Percentiles rank a stretch among this genome's conserved stretches.
phyloP scores from a whole-genome alignment of 2,113 vertebrate species.

The Tragulus kanchil region DNA sequence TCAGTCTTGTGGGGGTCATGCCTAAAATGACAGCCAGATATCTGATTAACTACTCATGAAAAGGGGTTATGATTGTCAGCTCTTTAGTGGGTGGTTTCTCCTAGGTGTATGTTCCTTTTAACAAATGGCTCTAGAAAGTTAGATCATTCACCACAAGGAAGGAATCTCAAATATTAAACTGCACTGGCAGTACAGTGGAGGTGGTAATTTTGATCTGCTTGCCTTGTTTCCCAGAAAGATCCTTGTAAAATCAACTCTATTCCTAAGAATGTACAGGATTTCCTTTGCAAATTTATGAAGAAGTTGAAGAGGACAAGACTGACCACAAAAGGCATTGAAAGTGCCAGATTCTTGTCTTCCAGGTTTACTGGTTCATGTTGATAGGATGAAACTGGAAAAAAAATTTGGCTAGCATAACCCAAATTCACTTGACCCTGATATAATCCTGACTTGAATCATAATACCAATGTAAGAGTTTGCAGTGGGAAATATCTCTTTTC shows the following conservation, averaged over 20 bases:
- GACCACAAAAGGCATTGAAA: slow-evolving; percentile 57
- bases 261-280: slow-evolving; percentile 68
- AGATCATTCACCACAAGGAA: not conserved
- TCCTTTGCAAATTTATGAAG: slow-evolving; percentile 66
- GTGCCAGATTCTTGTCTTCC: slow-evolving; percentile 37
- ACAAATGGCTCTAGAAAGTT: slow-evolving; percentile 16
- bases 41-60: not conserved
- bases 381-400: not conserved
- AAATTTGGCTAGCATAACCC: not conserved
- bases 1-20: not conserved
- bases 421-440: not conserved
- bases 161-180: slow-evolving; percentile 38
- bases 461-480: not conserved
- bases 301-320: slow-evolving; percentile 28
- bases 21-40: not conserved
- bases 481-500: not conserved
- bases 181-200: not conserved
- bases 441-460: not conserved
- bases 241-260: slow-evolving; percentile 56
- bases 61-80: not conserved
- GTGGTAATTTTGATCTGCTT: not conserved
- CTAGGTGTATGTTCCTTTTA: not conserved
- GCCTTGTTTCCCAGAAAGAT: not conserved
- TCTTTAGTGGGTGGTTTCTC: not conserved
- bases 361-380: slow-evolving; percentile 35